Evolutionary conservation across 2,113 vertebrate species (phyloP).

Genomic region (Cryptomyrus ogoouensis): DNA sequence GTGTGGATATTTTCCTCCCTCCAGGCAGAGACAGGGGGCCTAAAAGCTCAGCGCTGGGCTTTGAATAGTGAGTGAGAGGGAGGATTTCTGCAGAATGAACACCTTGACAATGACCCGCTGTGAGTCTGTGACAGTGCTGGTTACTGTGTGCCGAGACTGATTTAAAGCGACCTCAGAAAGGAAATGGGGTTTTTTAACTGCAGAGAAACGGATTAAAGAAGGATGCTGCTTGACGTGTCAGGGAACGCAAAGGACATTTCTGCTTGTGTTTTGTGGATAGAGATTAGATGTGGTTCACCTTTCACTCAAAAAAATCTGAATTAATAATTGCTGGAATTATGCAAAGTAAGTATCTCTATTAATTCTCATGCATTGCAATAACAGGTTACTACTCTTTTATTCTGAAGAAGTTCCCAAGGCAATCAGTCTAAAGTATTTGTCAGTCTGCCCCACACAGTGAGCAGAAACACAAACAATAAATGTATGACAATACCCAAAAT

Average conservation of each 20-base stretch:
- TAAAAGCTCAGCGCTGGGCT: not conserved
- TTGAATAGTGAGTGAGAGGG: not conserved
- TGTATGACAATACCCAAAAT: not conserved
- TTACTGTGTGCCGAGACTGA: not conserved
- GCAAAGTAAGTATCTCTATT: not conserved
- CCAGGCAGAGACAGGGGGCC: not conserved
- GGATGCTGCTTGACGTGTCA: not conserved
- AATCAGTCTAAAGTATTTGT: not conserved
- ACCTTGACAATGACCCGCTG: conserved; percentile 13
- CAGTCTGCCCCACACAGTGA: not conserved
- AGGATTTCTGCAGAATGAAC: conserved; percentile 3
- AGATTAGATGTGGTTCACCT: not conserved
- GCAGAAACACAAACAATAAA: not conserved
- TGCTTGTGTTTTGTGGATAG: not conserved
- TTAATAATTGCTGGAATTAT: not conserved
- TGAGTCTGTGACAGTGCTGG: not conserved
- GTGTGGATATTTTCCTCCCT: not conserved
- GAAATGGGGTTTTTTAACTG: conserved; percentile 10
- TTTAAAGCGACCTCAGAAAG: not conserved
- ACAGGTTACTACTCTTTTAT: not conserved
- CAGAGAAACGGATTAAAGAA: not conserved
- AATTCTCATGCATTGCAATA: not conserved
- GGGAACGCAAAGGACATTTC: not conserved
- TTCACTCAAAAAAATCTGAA: not conserved
- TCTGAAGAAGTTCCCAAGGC: not conserved